A percentile compares a stretch with the other conserved stretches of the same genome.
These are phyloP conservation scores for Drosophila neocordata DNA, from an alignment of 1,140 invertebrate species.

Conservation along the genomic window DNA sequence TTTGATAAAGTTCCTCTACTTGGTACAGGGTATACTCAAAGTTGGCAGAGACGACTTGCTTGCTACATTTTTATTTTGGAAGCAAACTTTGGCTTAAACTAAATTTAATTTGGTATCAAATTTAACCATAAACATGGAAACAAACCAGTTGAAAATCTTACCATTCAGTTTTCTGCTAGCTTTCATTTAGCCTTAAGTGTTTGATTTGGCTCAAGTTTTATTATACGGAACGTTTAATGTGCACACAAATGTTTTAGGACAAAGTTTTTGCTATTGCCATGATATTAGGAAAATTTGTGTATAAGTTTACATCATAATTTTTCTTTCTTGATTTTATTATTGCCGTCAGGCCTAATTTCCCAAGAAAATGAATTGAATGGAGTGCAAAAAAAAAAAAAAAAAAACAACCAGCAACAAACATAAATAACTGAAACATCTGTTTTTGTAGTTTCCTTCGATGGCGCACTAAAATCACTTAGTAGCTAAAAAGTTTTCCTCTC, in stretches of 20 bases:
- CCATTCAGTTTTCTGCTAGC: no score
- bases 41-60: no score
- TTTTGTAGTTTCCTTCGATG: conserved; percentile 39
- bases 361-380: not conserved
- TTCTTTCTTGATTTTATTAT: conserved; percentile 3
- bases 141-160: no score
- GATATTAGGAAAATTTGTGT: not conserved
- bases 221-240: not conserved
- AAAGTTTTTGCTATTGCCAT: not conserved
- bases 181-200: no score
- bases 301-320: conserved; percentile 1
- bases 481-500: conserved; percentile 49
- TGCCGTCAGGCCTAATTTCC: not conserved
- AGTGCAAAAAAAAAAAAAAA: not conserved
- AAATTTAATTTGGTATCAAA: no score
- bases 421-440: conserved; percentile 63
- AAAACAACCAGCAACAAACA: conserved; percentile 19
- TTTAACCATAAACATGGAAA: no score
- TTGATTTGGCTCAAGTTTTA: no score
- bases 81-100: no score
- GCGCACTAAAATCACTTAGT: conserved; percentile 46
- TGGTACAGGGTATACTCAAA: no score
- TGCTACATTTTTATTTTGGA: no score
- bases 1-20: no score
- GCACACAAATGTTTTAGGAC: not conserved